Evolutionary conservation across 1,140 invertebrate species (phyloP).

Genomic region (Calycopis cecrops): DNA sequence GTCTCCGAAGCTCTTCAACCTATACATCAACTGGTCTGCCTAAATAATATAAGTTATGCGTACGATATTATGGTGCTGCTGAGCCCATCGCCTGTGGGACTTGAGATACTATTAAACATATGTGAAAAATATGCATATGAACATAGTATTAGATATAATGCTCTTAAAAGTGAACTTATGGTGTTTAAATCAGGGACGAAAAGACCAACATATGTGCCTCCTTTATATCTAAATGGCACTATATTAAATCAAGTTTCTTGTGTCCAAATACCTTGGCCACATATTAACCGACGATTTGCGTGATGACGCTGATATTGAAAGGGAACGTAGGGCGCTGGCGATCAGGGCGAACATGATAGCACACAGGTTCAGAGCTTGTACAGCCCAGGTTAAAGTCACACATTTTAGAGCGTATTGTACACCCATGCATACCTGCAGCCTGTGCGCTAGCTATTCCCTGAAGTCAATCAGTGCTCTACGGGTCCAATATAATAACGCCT

Average conservation of each 20-base stretch:
- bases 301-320: background rate
- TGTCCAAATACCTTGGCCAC: no score
- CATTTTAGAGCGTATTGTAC: no score
- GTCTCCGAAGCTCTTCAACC: no score
- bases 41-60: no score
- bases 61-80: constrained; percentile 11
- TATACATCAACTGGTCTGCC: background rate
- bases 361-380: no score
- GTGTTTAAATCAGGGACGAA: background rate
- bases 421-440: no score
- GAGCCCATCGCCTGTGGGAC: background rate
- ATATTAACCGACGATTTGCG: background rate
- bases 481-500: no score
- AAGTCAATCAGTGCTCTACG: no score
- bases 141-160: background rate
- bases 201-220: background rate
- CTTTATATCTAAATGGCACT: background rate
- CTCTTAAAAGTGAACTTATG: background rate
- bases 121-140: background rate
- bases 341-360: no score
- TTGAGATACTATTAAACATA: background rate
- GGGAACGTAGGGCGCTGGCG: no score
- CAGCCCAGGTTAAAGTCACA: no score
- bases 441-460: no score
- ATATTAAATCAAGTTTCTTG: background rate